Base-by-base conservation (phyloP, 2,113 vertebrate species). In the Thomomys bottae region DNA sequence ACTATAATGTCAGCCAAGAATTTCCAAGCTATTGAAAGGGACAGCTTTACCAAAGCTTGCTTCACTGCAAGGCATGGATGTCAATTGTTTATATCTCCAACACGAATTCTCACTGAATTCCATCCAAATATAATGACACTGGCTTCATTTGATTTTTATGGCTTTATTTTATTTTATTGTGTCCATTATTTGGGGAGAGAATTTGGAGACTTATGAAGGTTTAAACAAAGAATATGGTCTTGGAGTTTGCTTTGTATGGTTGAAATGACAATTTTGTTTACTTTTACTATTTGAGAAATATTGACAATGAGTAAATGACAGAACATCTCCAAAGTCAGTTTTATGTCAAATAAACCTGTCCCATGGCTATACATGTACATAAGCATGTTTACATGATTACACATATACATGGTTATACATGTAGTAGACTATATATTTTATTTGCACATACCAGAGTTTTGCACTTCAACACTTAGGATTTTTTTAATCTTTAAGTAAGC, bases 361-460 rank as follows among this genome's bases (percentile, higher is more conserved):
- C 3, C 6, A 4, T 11, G 63, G 11, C 21, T 21, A 2, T 14
- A 12, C 0, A 5, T 1, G 8, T 8, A 15, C 24, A n/a, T n/a
- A n/a, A n/a, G n/a, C n/a, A n/a, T n/a, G n/a, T n/a, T n/a, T n/a
- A n/a, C n/a, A n/a, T n/a, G n/a, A n/a, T n/a, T n/a, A n/a, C n/a
- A n/a, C n/a, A n/a, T n/a, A n/a, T n/a, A n/a, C 6, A 4, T 11
- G 63, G 11, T 26, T 21, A 2, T 14, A 12, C 0, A 5, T 1
- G 8, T 8, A 15, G 18, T 23, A 1, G 6, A 9, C 7, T 28
- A 7, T 32, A 26, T 21, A 11, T 64, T 26, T 8, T 1, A 0
- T 36, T 9, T 10, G 3, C 63, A 30, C 34, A 2, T 5, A 2
- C 28, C 12, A 20, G 8, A 14, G 1, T 42, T 76, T 40, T 30